Base-by-base conservation (phyloP, 2,797 vertebrate genomes). In the Micrastur ruficollis region DNA sequence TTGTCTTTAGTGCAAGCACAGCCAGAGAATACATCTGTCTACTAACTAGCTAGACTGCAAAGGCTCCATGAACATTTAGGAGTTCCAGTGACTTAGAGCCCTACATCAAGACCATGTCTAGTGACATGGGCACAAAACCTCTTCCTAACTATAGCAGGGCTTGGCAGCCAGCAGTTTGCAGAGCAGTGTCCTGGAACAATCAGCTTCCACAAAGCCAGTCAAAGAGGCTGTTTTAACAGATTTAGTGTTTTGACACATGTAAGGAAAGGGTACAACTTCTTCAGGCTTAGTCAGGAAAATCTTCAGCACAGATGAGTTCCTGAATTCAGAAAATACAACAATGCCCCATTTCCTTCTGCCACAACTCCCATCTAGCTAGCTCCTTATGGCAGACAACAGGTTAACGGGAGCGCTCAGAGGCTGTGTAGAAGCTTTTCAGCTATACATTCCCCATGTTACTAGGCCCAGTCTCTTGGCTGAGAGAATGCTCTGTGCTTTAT, bases 401-500 rank as follows among this genome's bases (percentile, higher is more conserved):
- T 90, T 94, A 95, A 96, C 5, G 18, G 11, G 32, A 58, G 27
- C 7, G 44, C 53, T 85, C 59, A 53, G 53, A 78, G 59, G 40
- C 86, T 85, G 13, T 25, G 55, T 3, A 62, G 90, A 63, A 84
- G 74, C 56, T 87, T 86, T 89, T 61, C 91, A 74, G 72, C 79
- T 89, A 95, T 49, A 84, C 52, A 50, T 63, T 89, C 73, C 86
- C 95, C 46, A 25, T 4, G 49, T 23, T 66, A 70, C 61, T 85
- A 50, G 68, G 44, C 59, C 55, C 67, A 79, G 73, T 8, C 62
- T 68, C 79, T 32, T 59, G 78, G 91, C 70, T 75, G 80, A 82
- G 75, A 74, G 90, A 93, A 72, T 36, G 65, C 40, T 84, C 95
- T 97, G 97, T 97, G 97, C 97, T 94, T 96, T 98, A 98, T 97